phyloP scores from a whole-genome alignment of 2,888 invertebrate species.

The Neelides folsomi region DNA sequence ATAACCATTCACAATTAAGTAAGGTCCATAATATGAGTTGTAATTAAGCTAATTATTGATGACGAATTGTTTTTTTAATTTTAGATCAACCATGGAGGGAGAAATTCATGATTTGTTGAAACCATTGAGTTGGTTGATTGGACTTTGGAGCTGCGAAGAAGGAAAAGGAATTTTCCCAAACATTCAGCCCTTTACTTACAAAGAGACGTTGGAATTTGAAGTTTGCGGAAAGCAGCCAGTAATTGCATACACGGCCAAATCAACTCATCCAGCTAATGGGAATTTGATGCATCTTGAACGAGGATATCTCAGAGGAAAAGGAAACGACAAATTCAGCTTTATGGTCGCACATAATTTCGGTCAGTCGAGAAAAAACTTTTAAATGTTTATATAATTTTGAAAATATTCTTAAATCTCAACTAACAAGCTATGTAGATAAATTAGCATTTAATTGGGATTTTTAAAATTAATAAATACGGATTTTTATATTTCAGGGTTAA shows the following conservation, averaged over 20 bases:
- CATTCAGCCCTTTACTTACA: conserved; percentile 45
- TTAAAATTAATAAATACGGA: too few species aligned
- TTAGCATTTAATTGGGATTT: background rate
- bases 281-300: conserved; percentile 50
- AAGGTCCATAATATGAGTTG: too few species aligned
- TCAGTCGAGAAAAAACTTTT: conserved; percentile 4
- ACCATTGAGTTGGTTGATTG: conserved; percentile 48
- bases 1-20: too few species aligned
- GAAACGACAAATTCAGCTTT: conserved; percentile 44
- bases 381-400: too few species aligned
- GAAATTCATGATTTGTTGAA: conserved; percentile 39
- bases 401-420: too few species aligned
- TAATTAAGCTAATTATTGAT: too few species aligned
- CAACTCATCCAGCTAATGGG: conserved; percentile 44
- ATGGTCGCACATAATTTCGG: conserved; percentile 51
- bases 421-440: too few species aligned
- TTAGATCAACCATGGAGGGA: conserved; percentile 14
- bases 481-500: conserved; percentile 37
- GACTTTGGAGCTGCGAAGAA: conserved; percentile 45
- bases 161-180: conserved; percentile 48
- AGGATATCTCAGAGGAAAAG: conserved; percentile 49
- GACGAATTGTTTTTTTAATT: background rate
- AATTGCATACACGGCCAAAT: conserved; percentile 45
- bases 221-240: conserved; percentile 39
- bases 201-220: conserved; percentile 38